Conservation (phyloP, 2,113 vertebrate genomes). For the Antechinus flavipes region DNA sequence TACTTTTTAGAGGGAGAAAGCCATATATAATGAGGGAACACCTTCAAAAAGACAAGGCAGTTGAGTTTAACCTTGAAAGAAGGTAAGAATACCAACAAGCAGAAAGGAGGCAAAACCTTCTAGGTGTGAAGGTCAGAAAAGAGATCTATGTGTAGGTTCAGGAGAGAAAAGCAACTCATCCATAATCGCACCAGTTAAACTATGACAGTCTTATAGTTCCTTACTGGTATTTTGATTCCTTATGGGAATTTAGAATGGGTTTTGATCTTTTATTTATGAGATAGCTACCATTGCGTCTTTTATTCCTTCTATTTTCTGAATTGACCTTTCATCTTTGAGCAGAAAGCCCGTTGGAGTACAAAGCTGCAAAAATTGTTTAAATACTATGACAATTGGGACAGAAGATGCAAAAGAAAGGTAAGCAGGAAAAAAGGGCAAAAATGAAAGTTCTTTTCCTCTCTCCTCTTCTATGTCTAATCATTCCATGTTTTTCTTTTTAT, state of each 20-base stretch:
- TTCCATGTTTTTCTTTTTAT: neutral
- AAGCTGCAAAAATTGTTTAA: slow-evolving; percentile 7
- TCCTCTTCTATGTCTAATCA: neutral
- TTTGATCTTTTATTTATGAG: neutral
- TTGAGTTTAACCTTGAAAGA: slow-evolving; percentile 24
- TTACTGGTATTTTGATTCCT: neutral
- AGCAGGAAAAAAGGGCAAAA: neutral
- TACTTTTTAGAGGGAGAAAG: neutral
- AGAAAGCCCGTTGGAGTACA: slow-evolving; percentile 3
- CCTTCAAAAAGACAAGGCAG: neutral
- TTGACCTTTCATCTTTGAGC: slow-evolving; percentile 9
- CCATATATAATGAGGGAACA: neutral
- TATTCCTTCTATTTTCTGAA: neutral
- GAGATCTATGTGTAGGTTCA: neutral
- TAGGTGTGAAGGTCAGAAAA: neutral
- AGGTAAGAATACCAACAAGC: neutral
- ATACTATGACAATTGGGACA: neutral
- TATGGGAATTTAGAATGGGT: neutral
- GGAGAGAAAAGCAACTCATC: neutral
- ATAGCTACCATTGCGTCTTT: neutral
- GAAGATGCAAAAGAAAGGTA: slow-evolving; percentile 42
- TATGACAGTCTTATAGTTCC: neutral
- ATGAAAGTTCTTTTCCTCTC: neutral
- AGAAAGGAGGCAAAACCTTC: neutral
- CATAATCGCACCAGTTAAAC: neutral